Base-by-base conservation (phyloP, 1,140 invertebrate species). In the Drosophila serrata region DNA sequence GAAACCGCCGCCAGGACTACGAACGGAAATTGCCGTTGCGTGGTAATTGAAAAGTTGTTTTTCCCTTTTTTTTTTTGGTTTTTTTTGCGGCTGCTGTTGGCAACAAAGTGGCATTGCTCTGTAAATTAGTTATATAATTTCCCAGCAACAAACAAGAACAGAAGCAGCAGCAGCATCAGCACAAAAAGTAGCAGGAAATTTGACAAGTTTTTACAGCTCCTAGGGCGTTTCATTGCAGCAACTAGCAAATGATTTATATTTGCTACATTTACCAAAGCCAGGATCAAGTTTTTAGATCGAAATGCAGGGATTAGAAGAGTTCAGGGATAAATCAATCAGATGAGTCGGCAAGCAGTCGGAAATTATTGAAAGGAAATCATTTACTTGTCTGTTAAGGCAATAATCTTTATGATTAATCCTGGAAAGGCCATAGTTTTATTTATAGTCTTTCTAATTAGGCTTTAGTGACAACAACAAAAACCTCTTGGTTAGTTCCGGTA, bases 91-190 rank as follows among this genome's bases (percentile, higher is more conserved):
- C 40, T 56, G 62, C 67, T 77, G 33, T 53, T 84, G 65, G 73
- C 75, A 82, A 76, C 75, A 84, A 79, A 67, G 61, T 73, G 65
- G 39, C 78, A 77, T 65, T 65, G 33, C 33, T 64, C 82, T 62
- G 45, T 78, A 81, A 86, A 81, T 85, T 81, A 81, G 82, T 86
- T 85, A 65, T 74, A 65, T 81, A 81, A 77, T 85, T 77, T 73
- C 58, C 37, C 22, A 46, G 29, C 49, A 22, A 53, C 29, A n/a
- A 51, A 33, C 8, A 78, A 24, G 24, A 4, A 22, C 46, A 43
- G 65, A 29, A 63, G 43, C 46, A 58, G 51, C 76, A 74, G 43
- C 55, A 43, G 59, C 53, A 24, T 24, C 24, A 24, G 24, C 24
- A 67, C 42, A 62, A 81, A 70, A 78, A 78, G 68, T 75, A 63